phyloP scores from a whole-genome alignment of 1,140 invertebrate species.

The Papilio aristodemus region DNA sequence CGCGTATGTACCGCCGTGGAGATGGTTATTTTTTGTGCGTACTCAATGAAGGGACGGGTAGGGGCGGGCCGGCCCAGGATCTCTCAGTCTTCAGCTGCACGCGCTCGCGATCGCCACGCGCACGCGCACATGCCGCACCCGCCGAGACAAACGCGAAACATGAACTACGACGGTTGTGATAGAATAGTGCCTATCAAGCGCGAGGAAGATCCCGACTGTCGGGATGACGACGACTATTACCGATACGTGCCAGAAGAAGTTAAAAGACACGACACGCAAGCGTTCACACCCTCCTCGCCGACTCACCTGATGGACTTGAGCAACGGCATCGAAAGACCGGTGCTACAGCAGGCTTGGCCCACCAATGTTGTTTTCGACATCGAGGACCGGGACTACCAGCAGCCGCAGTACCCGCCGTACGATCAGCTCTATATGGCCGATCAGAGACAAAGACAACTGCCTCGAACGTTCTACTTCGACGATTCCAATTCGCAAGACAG shows the following conservation, averaged over 20 bases:
- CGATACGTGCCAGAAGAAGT: constrained; percentile 63
- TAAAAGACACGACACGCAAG: constrained; percentile 56
- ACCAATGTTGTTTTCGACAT: constrained; percentile 52
- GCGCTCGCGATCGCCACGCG: constrained; percentile 51
- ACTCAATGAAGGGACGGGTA: constrained; percentile 76
- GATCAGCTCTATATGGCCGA: constrained; percentile 55
- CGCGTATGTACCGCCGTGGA: constrained; percentile 51
- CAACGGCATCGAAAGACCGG: constrained; percentile 58
- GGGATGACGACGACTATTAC: constrained; percentile 67
- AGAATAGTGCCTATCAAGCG: constrained; percentile 68
- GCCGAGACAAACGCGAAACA: constrained; percentile 47
- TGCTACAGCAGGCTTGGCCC: constrained; percentile 53
- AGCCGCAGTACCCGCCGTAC: constrained; percentile 52
- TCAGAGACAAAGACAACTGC: constrained; percentile 56
- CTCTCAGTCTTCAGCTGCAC: constrained; percentile 50
- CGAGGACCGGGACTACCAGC: constrained; percentile 63
- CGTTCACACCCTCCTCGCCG: constrained; percentile 67
- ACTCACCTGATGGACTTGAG: constrained; percentile 73
- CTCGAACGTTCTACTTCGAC: constrained; percentile 63
- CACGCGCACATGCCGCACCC: constrained; percentile 45
- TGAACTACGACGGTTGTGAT: constrained; percentile 69
- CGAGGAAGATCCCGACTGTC: constrained; percentile 61
- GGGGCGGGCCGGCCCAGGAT: constrained; percentile 61
- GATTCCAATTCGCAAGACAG: constrained; percentile 69
- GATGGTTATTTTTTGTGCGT: constrained; percentile 76